Conservation (phyloP, 2,888 invertebrate genomes). For the Pristionchus entomophagus region DNA sequence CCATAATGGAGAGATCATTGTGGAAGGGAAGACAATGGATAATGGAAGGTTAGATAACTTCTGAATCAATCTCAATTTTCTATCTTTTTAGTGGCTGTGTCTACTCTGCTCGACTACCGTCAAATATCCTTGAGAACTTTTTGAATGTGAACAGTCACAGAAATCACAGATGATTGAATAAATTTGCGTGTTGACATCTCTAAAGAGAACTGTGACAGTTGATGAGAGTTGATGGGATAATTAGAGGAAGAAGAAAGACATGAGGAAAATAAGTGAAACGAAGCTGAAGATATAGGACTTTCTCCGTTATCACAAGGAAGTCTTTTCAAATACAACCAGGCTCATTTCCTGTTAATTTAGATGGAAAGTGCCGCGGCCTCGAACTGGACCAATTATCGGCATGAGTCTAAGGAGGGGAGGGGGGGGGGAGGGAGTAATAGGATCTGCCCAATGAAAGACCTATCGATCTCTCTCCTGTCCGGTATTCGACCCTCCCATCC, state of each 20-base stretch:
- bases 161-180: no score
- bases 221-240: background rate
- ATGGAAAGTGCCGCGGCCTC: background rate
- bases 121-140: background rate
- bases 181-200: no score
- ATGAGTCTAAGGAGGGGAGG: background rate
- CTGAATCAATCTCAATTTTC: no score
- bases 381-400: background rate
- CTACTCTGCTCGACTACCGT: background rate
- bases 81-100: background rate
- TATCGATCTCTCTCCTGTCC: background rate
- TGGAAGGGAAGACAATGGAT: background rate
- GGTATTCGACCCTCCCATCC: slow-evolving; percentile 26
- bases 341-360: background rate
- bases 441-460: background rate
- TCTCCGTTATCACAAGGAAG: background rate
- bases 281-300: background rate
- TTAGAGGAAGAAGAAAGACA: background rate
- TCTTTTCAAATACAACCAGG: background rate
- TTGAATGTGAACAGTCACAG: no score
- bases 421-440: background rate
- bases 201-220: background rate
- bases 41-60: background rate
- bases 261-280: background rate
- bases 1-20: background rate